Base-by-base conservation (phyloP, 2,113 vertebrate genomes). In the Urocolius indicus region DNA sequence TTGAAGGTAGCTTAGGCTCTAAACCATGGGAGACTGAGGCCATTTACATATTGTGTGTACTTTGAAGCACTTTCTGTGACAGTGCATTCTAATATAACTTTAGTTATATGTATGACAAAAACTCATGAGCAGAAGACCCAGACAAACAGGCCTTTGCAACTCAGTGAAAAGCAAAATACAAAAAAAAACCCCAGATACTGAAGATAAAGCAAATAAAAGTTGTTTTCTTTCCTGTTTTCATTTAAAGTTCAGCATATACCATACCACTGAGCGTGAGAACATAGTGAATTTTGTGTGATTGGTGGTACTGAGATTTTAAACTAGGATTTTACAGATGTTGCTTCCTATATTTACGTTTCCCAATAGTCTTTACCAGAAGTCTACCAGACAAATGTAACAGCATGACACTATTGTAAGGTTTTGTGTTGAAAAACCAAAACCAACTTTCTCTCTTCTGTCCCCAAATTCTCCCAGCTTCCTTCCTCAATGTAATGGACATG, bases 231-330 rank as follows among this genome's bases (percentile, higher is more conserved):
- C 66, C 81, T 95, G 77, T 94, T 95, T 95, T 95, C 66, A 38
- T 34, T 94, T 89, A 94, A 89, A 91, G 71, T 77, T 97, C 96
- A 95, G 96, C 89, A 93, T 73, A 49, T 75, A 38, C 30, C 75
- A 32, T 57, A 36, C 49, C 21, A 45, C 52, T 16, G 66, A 82
- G 36, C 0, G 0, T 73, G 87, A 78, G 36, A 87, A 41, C 57
- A 51, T 61, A 75, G 45, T 2, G 3, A 65, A 21, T 75, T 84
- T 52, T 84, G 48, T 48, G 34, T 59, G n/a, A n/a, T 41, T 87
- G 91, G 46, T 57, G 58, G 45, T 72, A 59, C 72, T 58, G 81
- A 86, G 51, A 84, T 91, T 96, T 91, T 81, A 89, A 69, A 91
- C 46, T 27, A 65, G 41, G 52, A 57, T 48, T 94, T 84, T 90